Base-by-base conservation (phyloP, 1,140 invertebrate species). In the Drosophila nigromelanica region DNA sequence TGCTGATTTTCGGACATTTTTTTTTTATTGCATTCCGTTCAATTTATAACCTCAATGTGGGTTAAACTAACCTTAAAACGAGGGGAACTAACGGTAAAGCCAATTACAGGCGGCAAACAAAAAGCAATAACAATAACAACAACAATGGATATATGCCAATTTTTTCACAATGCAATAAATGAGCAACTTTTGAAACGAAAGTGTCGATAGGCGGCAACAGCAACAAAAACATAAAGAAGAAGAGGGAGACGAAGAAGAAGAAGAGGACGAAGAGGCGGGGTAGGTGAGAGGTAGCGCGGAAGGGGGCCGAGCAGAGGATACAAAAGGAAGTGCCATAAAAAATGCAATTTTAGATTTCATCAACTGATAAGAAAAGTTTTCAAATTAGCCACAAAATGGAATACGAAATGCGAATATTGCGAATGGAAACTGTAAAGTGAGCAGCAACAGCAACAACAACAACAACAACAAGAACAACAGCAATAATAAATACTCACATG, bases 291-390 rank as follows among this genome's bases (percentile, higher is more conserved):
- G 14, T 21, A 60, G 51, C 15, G 10, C 37, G 10, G 39, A 12
- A 47, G 11, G 3, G 3, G 3, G 21, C 21, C 21, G 21, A 2
- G 3, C 14, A 21, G 58, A 37, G 14, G 27, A 33, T 40, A 67
- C 33, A 48, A 76, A 73, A 86, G 81, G 81, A 86, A 86, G 82
- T 78, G 81, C 77, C 78, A 86, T 86, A 86, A 87, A 87, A 27
- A 87, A 87, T 87, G 83, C 83, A 87, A 87, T 87, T 87, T 87
- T 87, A 87, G 83, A 87, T 87, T 87, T 77, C 83, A 87, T 87
- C 83, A 87, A 87, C 79, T 89, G 83, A 87, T 87, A 87, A 87
- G 83, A 89, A 87, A 86, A 87, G 79, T 87, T 87, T 87, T 87
- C 87, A 87, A 87, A 87, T 87, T 87, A 89, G 83, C 77, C 68